Conservation (phyloP, 92 coral and sea anemone genomes). For the Phenganax subtilis region DNA sequence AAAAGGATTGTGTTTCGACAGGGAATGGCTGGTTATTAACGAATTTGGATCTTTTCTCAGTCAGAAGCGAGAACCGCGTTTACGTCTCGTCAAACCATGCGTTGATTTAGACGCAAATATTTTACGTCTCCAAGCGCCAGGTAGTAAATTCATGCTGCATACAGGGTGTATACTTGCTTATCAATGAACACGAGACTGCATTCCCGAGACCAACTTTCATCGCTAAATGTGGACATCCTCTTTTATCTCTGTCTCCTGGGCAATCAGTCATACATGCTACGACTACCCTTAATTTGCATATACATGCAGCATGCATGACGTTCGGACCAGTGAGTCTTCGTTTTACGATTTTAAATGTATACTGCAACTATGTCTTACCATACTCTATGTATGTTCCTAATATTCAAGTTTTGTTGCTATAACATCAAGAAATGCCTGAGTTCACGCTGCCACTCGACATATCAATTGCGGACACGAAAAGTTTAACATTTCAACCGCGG, state of each 20-base stretch:
- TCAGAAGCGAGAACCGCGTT: slow-evolving; percentile 81
- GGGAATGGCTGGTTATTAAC: slow-evolving; percentile 87
- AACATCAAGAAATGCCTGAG: slow-evolving; percentile 46
- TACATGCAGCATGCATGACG: too few relatives aligned
- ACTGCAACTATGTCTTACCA: too few relatives aligned
- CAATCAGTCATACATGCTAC: too few relatives aligned
- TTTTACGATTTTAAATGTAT: too few relatives aligned
- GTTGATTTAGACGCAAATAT: slow-evolving; percentile 47
- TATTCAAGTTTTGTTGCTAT: not conserved
- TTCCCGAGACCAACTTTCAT: too few relatives aligned
- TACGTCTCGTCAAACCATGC: slow-evolving; percentile 72
- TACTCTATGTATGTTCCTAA: too few relatives aligned
- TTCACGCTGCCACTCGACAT: slow-evolving; percentile 44
- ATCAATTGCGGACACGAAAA: not conserved
- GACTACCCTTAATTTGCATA: too few relatives aligned
- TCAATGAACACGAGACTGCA: too few relatives aligned
- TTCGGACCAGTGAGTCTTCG: too few relatives aligned
- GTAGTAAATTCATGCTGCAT: slow-evolving; percentile 34
- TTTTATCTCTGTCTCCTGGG: too few relatives aligned
- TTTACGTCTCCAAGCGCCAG: slow-evolving; percentile 68
- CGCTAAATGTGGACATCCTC: too few relatives aligned
- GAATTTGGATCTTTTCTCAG: slow-evolving; percentile 73
- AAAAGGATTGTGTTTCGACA: slow-evolving; percentile 79
- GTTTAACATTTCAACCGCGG: slow-evolving; percentile 52
- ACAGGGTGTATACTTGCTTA: not conserved